These are phyloP conservation scores for Bombyx mandarina DNA, from an alignment of 1,140 invertebrate species.

Conservation along the genomic window DNA sequence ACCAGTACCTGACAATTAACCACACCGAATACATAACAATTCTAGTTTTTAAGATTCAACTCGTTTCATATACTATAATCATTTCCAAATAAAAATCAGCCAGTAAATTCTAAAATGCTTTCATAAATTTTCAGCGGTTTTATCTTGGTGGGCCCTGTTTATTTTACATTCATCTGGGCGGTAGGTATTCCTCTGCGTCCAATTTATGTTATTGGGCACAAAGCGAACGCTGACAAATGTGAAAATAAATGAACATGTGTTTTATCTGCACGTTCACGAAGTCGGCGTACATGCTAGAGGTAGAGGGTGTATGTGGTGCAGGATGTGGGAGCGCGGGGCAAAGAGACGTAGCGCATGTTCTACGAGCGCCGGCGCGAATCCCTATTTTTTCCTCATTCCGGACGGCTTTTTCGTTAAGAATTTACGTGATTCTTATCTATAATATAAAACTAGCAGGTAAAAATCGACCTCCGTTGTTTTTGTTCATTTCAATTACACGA, in stretches of 20 bases:
- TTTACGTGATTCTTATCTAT: too few species aligned
- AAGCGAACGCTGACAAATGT: constrained; percentile 70
- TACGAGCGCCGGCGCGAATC: background rate
- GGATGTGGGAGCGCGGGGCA: constrained; percentile 7
- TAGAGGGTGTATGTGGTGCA: constrained; percentile 8
- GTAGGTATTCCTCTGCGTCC: constrained; percentile 66
- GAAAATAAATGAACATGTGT: constrained; percentile 70
- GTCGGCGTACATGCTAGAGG: constrained; percentile 43
- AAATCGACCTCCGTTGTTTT: too few species aligned
- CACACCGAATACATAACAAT: too few species aligned
- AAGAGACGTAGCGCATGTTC: constrained; percentile 7
- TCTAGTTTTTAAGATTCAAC: too few species aligned
- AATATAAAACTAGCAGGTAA: too few species aligned
- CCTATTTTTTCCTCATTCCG: too few species aligned
- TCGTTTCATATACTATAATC: too few species aligned
- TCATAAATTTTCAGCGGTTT: constrained; percentile 67
- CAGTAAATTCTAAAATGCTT: constrained; percentile 68
- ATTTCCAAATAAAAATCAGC: constrained; percentile 47
- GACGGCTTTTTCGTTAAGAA: too few species aligned
- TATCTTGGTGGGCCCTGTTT: constrained; percentile 66
- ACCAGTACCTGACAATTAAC: too few species aligned
- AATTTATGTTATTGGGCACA: constrained; percentile 70
- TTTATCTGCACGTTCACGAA: constrained; percentile 59
- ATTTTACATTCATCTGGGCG: constrained; percentile 69
- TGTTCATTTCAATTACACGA: too few species aligned